Conservation (phyloP, 1,140 invertebrate genomes). For the Ptiloglossa arizonensis region DNA sequence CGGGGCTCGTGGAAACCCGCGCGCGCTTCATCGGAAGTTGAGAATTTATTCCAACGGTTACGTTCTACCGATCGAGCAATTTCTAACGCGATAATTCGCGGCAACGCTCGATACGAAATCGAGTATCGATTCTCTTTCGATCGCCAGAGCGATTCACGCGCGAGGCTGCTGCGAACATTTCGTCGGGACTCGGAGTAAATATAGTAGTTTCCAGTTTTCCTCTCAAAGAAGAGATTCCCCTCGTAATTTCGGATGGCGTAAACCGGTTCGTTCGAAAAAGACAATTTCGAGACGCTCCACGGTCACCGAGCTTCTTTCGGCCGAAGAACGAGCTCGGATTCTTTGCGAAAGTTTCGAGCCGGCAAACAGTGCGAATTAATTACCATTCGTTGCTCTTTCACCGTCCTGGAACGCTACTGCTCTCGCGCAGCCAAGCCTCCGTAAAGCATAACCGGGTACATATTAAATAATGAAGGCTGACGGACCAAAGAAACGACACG, state of each 20-base stretch:
- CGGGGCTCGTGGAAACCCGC: background rate
- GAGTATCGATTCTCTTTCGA: too few species aligned
- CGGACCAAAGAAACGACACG: slow-evolving; percentile 11
- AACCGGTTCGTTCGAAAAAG: background rate
- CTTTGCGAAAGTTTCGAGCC: slow-evolving; percentile 35
- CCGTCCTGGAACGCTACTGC: background rate
- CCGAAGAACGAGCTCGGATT: background rate
- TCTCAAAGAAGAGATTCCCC: background rate
- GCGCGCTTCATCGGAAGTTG: background rate
- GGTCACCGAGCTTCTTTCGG: background rate
- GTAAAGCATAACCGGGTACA: background rate
- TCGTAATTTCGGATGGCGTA: background rate
- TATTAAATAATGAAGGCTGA: slow-evolving; percentile 10
- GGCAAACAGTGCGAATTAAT: slow-evolving; percentile 48
- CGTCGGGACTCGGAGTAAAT: too few species aligned
- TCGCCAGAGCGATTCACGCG: too few species aligned
- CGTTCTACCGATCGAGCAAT: background rate
- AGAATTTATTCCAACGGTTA: background rate
- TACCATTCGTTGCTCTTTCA: slow-evolving; percentile 14
- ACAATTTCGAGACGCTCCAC: background rate
- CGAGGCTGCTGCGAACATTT: too few species aligned
- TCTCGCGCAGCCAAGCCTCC: background rate
- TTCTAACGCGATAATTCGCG: background rate
- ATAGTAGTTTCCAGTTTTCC: too few species aligned
- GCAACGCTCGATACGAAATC: too few species aligned